Evolutionary conservation across 1,140 invertebrate genomes (phyloP).

Genomic region (Hermatobates lingyangjiaoensis): DNA sequence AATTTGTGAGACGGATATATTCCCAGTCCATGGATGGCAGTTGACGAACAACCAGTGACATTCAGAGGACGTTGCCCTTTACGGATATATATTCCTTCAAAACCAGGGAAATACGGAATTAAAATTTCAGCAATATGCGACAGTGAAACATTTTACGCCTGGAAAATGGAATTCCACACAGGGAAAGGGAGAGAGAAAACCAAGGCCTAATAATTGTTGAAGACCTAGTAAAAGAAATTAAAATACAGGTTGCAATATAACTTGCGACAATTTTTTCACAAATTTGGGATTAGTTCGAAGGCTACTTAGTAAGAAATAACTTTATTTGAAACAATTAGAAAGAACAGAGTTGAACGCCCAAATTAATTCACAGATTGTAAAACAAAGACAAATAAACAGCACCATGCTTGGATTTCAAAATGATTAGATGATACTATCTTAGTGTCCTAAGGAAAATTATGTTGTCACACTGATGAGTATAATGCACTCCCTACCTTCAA

Average conservation of each 20-base stretch:
- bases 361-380: slow-evolving; percentile 9
- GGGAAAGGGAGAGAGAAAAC: slow-evolving; percentile 19
- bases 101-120: slow-evolving; percentile 21
- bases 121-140: slow-evolving; percentile 24
- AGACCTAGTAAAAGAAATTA: slow-evolving; percentile 18
- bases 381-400: slow-evolving; percentile 1
- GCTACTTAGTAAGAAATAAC: slow-evolving; percentile 16
- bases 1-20: slow-evolving; percentile 18
- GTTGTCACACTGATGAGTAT: slow-evolving; percentile 10
- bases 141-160: slow-evolving; percentile 21
- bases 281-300: slow-evolving; percentile 14
- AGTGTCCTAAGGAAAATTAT: slow-evolving; percentile 15
- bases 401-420: slow-evolving; percentile 12
- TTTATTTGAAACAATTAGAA: slow-evolving; percentile 18
- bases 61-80: slow-evolving; percentile 23
- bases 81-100: slow-evolving; percentile 23
- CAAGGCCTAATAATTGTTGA: slow-evolving; percentile 7
- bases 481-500: slow-evolving; percentile 7
- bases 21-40: slow-evolving; percentile 18
- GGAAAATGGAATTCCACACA: slow-evolving; percentile 21
- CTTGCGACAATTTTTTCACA: slow-evolving; percentile 22
- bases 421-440: slow-evolving; percentile 14
- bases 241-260: slow-evolving; percentile 21
- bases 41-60: slow-evolving; percentile 22
- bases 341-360: slow-evolving; percentile 18